These are phyloP conservation scores for Trachythela sp. DNA, from an alignment of 64 coral and sea anemone genomes.

Conservation along the genomic window DNA sequence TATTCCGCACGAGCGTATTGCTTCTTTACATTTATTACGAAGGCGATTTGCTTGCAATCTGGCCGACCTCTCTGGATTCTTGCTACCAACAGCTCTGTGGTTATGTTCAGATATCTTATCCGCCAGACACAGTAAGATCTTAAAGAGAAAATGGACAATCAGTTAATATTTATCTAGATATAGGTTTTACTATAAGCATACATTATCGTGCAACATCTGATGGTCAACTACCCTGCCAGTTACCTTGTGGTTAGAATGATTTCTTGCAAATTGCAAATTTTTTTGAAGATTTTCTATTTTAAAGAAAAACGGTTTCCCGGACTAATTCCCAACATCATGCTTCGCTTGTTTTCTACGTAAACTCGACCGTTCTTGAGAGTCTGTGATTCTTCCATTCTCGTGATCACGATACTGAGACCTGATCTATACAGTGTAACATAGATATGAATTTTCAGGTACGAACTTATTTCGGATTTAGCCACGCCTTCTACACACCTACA, in stretches of 20 bases:
- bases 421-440: no score
- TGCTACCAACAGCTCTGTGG: slow-evolving; percentile 22
- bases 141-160: neutral
- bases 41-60: neutral
- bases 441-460: no score
- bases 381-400: neutral
- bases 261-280: neutral
- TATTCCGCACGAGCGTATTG: neutral
- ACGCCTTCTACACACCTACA: no score
- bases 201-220: no score
- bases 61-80: slow-evolving; percentile 16
- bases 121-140: slow-evolving; percentile 15
- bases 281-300: neutral
- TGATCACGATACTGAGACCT: no score
- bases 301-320: neutral
- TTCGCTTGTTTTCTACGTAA: neutral
- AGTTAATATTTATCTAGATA: no score
- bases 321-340: neutral
- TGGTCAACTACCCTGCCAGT: no score
- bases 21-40: neutral
- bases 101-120: slow-evolving; percentile 42
- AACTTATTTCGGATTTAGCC: no score
- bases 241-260: neutral
- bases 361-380: neutral
- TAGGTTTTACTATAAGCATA: no score